These are phyloP conservation scores for Ciona savignyi DNA, from an alignment of 23 tunicate genomes.

Conservation along the genomic window DNA sequence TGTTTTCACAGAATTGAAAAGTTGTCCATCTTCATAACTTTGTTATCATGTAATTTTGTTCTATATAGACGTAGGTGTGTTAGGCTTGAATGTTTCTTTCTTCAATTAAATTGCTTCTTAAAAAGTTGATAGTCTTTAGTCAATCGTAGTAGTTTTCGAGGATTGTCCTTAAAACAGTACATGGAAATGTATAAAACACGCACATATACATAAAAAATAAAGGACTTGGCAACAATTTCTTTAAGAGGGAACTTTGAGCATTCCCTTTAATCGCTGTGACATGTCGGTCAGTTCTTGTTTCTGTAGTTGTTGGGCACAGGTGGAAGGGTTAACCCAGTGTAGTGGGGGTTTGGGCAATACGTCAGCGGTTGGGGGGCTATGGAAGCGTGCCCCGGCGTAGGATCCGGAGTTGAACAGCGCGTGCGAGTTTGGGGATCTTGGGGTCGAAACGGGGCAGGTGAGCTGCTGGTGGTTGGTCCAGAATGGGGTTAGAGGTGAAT, in stretches of 20 bases:
- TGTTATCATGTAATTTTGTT: no score
- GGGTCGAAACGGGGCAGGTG: not conserved
- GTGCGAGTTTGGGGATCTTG: not conserved
- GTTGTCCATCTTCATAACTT: no score
- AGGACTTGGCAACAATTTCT: not conserved
- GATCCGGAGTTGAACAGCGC: not conserved
- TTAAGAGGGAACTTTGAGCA: constrained; percentile 36
- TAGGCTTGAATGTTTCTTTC: no score
- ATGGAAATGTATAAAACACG: not conserved
- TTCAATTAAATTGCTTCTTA: no score
- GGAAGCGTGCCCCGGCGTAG: constrained; percentile 75
- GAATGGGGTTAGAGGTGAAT: not conserved
- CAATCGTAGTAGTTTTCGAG: no score
- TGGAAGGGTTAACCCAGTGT: constrained; percentile 41
- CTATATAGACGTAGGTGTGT: no score
- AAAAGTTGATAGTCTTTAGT: no score
- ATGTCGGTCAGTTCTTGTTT: constrained; percentile 13
- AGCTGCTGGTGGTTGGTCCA: not conserved
- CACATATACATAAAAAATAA: not conserved
- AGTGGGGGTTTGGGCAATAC: constrained; percentile 60
- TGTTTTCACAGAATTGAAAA: no score
- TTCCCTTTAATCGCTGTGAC: constrained; percentile 38
- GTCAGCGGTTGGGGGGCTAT: constrained; percentile 50
- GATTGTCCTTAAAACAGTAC: not conserved
- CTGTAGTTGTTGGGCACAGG: constrained; percentile 5